phyloP scores from a whole-genome alignment of 2,113 vertebrate genomes.

The Syrmaticus mikado region DNA sequence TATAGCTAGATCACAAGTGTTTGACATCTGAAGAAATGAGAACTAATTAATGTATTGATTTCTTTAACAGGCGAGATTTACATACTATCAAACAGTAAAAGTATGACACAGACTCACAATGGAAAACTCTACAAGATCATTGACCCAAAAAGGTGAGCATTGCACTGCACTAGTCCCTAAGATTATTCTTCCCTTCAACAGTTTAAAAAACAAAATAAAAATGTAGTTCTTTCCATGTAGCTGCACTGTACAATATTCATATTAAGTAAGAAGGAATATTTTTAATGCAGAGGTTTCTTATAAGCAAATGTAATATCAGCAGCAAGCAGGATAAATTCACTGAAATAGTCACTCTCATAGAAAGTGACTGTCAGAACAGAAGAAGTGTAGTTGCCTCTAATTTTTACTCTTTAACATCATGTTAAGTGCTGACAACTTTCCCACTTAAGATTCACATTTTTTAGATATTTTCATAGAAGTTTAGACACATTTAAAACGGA shows the following conservation, averaged over 20 bases:
- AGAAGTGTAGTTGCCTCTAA: neutral
- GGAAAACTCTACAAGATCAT: slow-evolving; percentile 97
- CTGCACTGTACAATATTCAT: neutral
- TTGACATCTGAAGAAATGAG: neutral
- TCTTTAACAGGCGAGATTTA: slow-evolving; percentile 92
- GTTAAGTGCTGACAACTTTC: neutral
- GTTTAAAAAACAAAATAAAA: neutral
- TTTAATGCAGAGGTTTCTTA: neutral
- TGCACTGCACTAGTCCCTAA: neutral
- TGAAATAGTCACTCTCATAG: neutral
- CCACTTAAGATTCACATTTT: neutral
- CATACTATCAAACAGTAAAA: slow-evolving; percentile 95
- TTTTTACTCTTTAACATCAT: neutral
- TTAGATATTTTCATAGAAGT: neutral
- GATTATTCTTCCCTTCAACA: neutral
- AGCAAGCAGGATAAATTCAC: neutral
- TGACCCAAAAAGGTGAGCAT: slow-evolving; percentile 93
- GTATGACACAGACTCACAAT: slow-evolving; percentile 90
- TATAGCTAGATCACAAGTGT: neutral
- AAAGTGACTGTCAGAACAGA: neutral
- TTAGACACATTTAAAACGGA: neutral
- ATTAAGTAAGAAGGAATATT: neutral
- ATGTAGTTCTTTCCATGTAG: neutral
- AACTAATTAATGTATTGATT: neutral
- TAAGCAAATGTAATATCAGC: neutral